phyloP scores from a whole-genome alignment of 2,888 invertebrate genomes.

The Nowickia ferox region DNA sequence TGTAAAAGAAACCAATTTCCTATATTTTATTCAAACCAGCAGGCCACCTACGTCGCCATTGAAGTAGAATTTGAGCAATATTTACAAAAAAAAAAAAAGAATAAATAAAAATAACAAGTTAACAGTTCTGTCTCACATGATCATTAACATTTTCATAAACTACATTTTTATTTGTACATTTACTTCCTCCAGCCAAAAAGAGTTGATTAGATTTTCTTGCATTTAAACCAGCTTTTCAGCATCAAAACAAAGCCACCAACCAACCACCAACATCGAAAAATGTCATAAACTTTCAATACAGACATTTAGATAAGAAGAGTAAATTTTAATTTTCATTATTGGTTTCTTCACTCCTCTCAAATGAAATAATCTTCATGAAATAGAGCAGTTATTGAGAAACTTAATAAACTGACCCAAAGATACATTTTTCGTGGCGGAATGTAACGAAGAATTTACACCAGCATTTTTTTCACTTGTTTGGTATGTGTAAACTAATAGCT shows the following conservation, averaged over 20 bases:
- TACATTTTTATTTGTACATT: not conserved
- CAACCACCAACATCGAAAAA: conserved; percentile 57
- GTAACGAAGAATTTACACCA: conserved; percentile 1
- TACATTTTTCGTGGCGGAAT: conserved; percentile 21
- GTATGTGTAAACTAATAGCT: conserved; percentile 37
- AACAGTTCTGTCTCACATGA: conserved; percentile 36
- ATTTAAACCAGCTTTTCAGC: conserved; percentile 1
- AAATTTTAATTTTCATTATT: conserved; percentile 51
- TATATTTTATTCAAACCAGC: not conserved
- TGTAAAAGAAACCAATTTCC: not conserved
- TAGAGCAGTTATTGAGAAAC: conserved; percentile 60
- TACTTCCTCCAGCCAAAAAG: conserved; percentile 32
- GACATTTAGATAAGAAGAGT: conserved; percentile 54
- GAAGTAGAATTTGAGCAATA: not conserved
- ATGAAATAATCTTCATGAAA: conserved; percentile 33
- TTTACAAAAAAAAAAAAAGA: not conserved
- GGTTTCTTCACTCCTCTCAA: conserved; percentile 33
- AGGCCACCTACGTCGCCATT: conserved; percentile 34
- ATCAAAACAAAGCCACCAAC: not conserved
- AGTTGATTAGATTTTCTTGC: conserved; percentile 44
- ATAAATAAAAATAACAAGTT: not conserved
- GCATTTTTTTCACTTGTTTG: conserved; percentile 24
- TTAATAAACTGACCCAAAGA: conserved; percentile 54
- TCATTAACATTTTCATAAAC: conserved; percentile 44
- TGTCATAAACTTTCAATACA: conserved; percentile 57